phyloP scores from a whole-genome alignment of 2,888 invertebrate species.

The Dyspetes luteomarginatus region DNA sequence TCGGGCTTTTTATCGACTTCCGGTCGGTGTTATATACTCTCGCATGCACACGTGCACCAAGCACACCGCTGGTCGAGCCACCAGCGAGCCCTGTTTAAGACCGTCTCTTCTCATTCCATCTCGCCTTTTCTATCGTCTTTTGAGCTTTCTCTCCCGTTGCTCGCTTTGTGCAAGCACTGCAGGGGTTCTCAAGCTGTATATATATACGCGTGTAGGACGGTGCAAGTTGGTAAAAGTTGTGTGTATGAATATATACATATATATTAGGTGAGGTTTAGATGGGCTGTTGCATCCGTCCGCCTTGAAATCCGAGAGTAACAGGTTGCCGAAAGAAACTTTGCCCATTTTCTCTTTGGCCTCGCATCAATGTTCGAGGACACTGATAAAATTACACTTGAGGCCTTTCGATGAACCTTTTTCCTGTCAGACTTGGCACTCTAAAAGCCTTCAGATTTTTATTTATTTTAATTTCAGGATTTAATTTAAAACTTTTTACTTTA shows the following conservation, averaged over 20 bases:
- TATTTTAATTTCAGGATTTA: no score
- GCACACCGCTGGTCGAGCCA: slow-evolving; percentile 46
- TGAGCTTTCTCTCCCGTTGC: slow-evolving; percentile 70
- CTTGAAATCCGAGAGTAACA: slow-evolving; percentile 65
- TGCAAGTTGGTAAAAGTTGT: neutral
- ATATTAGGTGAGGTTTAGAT: slow-evolving; percentile 2
- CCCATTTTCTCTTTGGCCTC: slow-evolving; percentile 20
- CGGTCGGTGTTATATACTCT: slow-evolving; percentile 79
- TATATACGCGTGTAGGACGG: slow-evolving; percentile 9
- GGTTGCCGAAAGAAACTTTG: slow-evolving; percentile 65
- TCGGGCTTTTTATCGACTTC: slow-evolving; percentile 83
- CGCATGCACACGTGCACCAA: slow-evolving; percentile 81
- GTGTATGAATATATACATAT: neutral
- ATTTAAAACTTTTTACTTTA: no score
- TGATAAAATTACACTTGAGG: neutral
- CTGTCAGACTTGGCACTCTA: neutral
- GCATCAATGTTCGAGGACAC: neutral
- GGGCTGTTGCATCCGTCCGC: slow-evolving; percentile 33
- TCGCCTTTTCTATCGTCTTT: slow-evolving; percentile 35
- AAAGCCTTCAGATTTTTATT: no score
- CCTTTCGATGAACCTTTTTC: neutral
- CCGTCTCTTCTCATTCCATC: slow-evolving; percentile 39
- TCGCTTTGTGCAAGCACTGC: slow-evolving; percentile 77
- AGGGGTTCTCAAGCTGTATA: slow-evolving; percentile 77
- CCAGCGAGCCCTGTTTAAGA: neutral